Evolutionary conservation across 2,113 vertebrate genomes (phyloP), one percentile per base, ranked within the genome.

Genomic region (Zapus hudsonius): DNA sequence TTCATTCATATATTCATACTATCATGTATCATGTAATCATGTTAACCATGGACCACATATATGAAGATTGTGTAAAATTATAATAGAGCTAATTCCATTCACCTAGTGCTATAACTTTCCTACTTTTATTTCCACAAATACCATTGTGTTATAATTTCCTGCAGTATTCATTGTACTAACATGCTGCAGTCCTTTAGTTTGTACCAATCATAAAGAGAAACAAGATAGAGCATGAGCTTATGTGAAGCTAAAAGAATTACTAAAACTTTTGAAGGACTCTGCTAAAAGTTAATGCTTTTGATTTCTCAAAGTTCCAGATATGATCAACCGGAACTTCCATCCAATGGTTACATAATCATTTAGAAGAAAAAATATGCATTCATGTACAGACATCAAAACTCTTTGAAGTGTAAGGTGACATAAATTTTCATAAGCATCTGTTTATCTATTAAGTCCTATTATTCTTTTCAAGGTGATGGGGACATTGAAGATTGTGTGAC

Each of bases 381-480:
- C 12, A 75, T 47, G 3, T 75, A 36, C 0, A 85, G 16, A 59
- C 0, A 55, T 67, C 55, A 69, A 78, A 31, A 7, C 8, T 70
- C 88, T 72, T 87, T 38, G 11, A 84, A 78, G 55, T 69, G 1
- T 59, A 42, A 93, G 8, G 52, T 75, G 66, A 94, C 90, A 73
- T 20, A 87, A 42, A 6, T 13, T 57, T 94, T 83, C 9, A 52
- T 81, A 79, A 38, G 9, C 15, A 55, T 81, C 75, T 84, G 22
- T 8, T 44, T 81, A 40, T 36, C 22, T 82, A 38, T 67, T 61
- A 61, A 90, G 36, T 79, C 17, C 9, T 61, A 2, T 67, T 73
- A 66, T 31, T 0, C 1, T 66, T 42, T 91, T 75, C 9, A 92
- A 73, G 33, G 13, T 5, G 47, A 25, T 1, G 13, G 11, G 4